Evolutionary conservation across 2,888 invertebrate species (phyloP).

Genomic region (Augochlorella aurata): DNA sequence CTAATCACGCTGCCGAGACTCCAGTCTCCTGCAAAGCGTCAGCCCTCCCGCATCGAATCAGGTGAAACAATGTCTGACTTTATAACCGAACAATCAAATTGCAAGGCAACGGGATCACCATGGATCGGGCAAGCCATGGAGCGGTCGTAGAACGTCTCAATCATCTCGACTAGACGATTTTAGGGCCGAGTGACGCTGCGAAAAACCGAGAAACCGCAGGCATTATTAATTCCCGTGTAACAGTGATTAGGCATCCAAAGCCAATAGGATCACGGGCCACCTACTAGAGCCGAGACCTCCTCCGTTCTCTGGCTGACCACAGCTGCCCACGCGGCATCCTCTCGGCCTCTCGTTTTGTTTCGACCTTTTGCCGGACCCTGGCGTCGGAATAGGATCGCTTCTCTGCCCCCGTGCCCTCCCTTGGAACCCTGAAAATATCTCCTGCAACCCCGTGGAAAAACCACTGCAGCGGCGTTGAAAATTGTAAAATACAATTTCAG

Average conservation of each 20-base stretch:
- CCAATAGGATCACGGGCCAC: slow-evolving; percentile 77
- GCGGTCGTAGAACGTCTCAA: slow-evolving; percentile 1
- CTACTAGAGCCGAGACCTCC: slow-evolving; percentile 64
- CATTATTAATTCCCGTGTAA: slow-evolving; percentile 79
- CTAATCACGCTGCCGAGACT: too few species aligned
- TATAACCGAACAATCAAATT: too few species aligned
- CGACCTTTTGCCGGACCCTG: slow-evolving; percentile 72
- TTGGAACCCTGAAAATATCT: neutral
- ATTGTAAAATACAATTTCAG: too few species aligned
- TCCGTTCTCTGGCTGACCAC: slow-evolving; percentile 57
- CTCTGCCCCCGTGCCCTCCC: neutral
- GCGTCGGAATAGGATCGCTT: slow-evolving; percentile 76
- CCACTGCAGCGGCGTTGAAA: neutral
- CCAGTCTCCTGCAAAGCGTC: too few species aligned
- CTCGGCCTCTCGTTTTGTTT: slow-evolving; percentile 44
- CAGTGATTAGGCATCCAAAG: slow-evolving; percentile 73
- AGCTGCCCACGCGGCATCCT: slow-evolving; percentile 45
- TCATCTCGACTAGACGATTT: slow-evolving; percentile 55
- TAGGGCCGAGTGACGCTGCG: slow-evolving; percentile 61
- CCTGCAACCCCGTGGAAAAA: slow-evolving; percentile 6
- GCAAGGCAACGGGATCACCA: too few species aligned
- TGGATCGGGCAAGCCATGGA: neutral
- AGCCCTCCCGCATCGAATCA: too few species aligned
- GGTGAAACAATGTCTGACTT: too few species aligned
- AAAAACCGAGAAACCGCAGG: slow-evolving; percentile 71